Conservation (phyloP, 2,888 invertebrate genomes). For the Arge pagana region DNA sequence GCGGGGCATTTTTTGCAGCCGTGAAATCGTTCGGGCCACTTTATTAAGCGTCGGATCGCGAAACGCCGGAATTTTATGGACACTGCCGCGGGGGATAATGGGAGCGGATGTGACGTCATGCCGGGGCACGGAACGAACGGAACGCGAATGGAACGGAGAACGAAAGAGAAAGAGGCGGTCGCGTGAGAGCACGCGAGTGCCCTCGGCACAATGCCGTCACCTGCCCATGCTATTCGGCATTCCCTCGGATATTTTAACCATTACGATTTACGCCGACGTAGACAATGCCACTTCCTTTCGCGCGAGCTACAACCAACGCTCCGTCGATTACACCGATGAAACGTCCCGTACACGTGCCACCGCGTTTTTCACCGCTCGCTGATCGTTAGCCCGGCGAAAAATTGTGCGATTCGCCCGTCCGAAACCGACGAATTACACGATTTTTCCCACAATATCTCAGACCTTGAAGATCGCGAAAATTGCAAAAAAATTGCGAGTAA, state of each 20-base stretch:
- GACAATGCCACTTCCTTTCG: constrained; percentile 20
- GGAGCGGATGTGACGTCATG: constrained; percentile 19
- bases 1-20: background rate
- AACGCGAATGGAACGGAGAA: too few species aligned
- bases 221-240: constrained; percentile 20
- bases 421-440: too few species aligned
- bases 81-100: constrained; percentile 10
- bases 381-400: too few species aligned
- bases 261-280: background rate
- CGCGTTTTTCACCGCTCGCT: too few species aligned
- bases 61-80: constrained; percentile 8
- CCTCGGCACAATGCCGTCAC: constrained; percentile 19
- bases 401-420: too few species aligned
- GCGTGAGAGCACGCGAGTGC: too few species aligned
- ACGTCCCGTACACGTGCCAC: too few species aligned
- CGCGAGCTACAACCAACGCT: background rate
- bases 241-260: constrained; percentile 19
- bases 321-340: too few species aligned
- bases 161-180: background rate
- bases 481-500: too few species aligned
- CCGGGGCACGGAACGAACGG: too few species aligned
- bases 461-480: too few species aligned
- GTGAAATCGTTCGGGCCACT: constrained; percentile 17
- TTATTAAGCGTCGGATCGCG: constrained; percentile 12
- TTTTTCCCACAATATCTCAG: too few species aligned